phyloP scores from a whole-genome alignment of 2,113 vertebrate genomes.

The Hemicordylus capensis region DNA sequence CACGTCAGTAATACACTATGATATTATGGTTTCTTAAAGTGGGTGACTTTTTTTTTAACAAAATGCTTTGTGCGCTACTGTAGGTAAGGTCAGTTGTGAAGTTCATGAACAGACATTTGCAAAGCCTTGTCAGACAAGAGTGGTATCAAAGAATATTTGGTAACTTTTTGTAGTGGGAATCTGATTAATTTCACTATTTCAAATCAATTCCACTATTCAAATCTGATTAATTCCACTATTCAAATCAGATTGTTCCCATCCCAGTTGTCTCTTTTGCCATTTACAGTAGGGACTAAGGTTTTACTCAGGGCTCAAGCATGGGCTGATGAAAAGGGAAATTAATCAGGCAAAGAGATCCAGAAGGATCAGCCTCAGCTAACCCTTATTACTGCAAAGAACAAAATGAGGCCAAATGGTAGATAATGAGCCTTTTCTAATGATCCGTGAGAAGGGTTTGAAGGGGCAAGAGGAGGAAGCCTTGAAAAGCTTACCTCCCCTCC shows the following conservation, averaged over 20 bases:
- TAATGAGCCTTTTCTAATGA: too few species aligned
- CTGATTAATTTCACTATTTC: not conserved
- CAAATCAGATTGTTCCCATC: not conserved
- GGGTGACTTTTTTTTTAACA: conserved; percentile 16
- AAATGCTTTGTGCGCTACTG: not conserved
- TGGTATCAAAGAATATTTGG: not conserved
- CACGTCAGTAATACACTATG: conserved; percentile 72
- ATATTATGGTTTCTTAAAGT: not conserved
- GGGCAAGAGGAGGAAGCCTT: too few species aligned
- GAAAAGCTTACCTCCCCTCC: too few species aligned
- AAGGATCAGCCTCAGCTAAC: too few species aligned
- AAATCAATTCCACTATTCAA: not conserved
- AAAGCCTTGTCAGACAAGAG: conserved; percentile 22
- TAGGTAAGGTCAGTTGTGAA: conserved; percentile 12
- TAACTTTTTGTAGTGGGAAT: not conserved
- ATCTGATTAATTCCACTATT: too few species aligned
- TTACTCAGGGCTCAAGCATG: too few species aligned
- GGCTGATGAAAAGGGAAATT: too few species aligned
- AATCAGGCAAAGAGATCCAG: too few species aligned
- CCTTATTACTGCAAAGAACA: too few species aligned
- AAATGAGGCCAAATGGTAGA: too few species aligned
- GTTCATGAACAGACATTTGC: accelerated
- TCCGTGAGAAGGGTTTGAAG: too few species aligned
- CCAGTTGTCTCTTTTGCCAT: not conserved
- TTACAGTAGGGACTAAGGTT: not conserved